These are phyloP conservation scores for Elephas maximus DNA, from an alignment of 2,113 vertebrate genomes.

Conservation along the genomic window DNA sequence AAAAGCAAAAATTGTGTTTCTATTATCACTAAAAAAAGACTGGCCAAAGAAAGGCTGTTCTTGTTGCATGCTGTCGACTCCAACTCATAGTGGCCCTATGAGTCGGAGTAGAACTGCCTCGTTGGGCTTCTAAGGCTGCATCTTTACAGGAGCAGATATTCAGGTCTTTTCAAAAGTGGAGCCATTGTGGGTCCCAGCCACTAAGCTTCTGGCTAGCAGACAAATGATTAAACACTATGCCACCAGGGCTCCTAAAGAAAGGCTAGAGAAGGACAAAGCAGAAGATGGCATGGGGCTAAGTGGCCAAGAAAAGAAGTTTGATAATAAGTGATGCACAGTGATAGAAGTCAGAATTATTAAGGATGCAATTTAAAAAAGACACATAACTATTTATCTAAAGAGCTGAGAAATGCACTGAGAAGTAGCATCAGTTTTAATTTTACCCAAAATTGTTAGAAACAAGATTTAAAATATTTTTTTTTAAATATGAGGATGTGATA, in stretches of 20 bases:
- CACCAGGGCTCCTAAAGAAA: not conserved
- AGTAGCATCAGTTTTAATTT: slow-evolving; percentile 8
- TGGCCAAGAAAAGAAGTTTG: not conserved
- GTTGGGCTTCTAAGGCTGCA: no score
- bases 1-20: not conserved
- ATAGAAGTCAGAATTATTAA: not conserved
- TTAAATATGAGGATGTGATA: not conserved
- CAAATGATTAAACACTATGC: no score
- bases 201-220: no score
- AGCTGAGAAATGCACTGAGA: not conserved
- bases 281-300: not conserved
- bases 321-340: not conserved
- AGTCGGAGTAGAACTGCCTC: no score
- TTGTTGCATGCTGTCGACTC: no score
- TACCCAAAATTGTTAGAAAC: not conserved
- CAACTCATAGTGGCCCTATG: no score
- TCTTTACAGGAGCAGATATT: no score
- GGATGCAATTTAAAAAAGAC: not conserved
- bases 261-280: not conserved
- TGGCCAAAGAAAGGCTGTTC: slow-evolving; percentile 9
- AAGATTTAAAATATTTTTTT: slow-evolving; percentile 35
- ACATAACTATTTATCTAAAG: not conserved
- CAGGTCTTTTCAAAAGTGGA: no score
- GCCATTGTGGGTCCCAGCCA: no score
- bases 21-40: slow-evolving; percentile 1